Conservation (phyloP, 2,888 invertebrate species). For the Orchestes rusci region DNA sequence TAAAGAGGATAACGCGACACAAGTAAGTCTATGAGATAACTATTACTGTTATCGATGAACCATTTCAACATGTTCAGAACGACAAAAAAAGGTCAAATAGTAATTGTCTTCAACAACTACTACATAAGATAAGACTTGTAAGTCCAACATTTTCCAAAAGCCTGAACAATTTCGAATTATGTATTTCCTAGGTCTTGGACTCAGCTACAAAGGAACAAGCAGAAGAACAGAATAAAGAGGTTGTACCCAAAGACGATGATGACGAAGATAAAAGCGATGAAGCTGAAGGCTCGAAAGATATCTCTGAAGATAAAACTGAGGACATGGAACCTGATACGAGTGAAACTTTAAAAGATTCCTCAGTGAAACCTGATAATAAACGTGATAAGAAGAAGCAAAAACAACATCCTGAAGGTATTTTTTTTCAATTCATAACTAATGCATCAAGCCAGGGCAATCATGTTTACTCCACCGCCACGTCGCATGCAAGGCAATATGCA, state of each 20-base stretch:
- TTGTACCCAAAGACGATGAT: slow-evolving; percentile 48
- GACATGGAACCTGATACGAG: slow-evolving; percentile 37
- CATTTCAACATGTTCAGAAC: too few species aligned
- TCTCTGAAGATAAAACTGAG: slow-evolving; percentile 33
- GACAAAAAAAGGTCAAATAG: too few species aligned
- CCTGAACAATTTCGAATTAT: neutral
- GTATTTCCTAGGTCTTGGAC: slow-evolving; percentile 52
- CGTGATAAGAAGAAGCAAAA: slow-evolving; percentile 42
- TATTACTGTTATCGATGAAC: too few species aligned
- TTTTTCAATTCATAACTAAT: too few species aligned
- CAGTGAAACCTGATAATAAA: slow-evolving; percentile 11
- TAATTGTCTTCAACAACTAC: too few species aligned
- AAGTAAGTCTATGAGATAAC: slow-evolving; percentile 43
- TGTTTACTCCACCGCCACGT: too few species aligned
- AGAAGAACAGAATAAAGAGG: slow-evolving; percentile 51
- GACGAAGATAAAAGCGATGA: slow-evolving; percentile 53
- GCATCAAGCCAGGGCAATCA: too few species aligned
- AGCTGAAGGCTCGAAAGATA: slow-evolving; percentile 51
- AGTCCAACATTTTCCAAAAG: too few species aligned
- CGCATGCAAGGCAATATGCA: too few species aligned
- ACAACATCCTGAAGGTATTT: slow-evolving; percentile 38
- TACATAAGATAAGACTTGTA: too few species aligned
- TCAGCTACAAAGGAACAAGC: slow-evolving; percentile 80
- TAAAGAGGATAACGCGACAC: slow-evolving; percentile 63
- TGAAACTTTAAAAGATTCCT: neutral